A percentile compares a stretch with the other conserved stretches of the same genome.
Conservation (phyloP, 2,113 vertebrate species). For the Formicarius rufipectus region DNA sequence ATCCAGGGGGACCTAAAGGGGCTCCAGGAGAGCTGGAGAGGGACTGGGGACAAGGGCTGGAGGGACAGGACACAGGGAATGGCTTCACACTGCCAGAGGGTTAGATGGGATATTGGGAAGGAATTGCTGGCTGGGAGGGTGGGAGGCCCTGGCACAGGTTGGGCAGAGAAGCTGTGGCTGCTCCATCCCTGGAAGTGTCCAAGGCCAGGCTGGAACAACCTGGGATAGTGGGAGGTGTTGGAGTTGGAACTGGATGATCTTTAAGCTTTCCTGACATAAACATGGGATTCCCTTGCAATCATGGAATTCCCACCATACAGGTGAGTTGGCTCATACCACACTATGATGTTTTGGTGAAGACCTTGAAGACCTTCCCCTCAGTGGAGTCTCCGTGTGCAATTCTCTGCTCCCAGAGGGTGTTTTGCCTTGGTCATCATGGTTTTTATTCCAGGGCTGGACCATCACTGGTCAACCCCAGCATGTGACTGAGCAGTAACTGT, state of each 20-base stretch:
- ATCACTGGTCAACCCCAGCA: not conserved
- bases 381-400: not conserved
- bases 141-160: not conserved
- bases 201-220: not conserved
- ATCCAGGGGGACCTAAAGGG: not conserved
- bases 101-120: not conserved
- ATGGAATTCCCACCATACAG: not conserved
- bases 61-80: not conserved
- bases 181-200: not conserved
- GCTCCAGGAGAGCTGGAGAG: not conserved
- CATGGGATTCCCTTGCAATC: not conserved
- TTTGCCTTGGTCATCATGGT: not conserved
- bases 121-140: not conserved
- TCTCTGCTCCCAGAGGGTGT: not conserved
- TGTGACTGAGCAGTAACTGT: not conserved
- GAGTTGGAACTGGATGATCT: not conserved
- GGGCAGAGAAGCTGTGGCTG: not conserved
- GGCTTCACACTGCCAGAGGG: not conserved
- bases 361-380: not conserved
- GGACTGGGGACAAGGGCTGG: rapidly evolving
- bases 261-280: not conserved
- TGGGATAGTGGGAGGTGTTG: not conserved
- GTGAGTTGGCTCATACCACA: not conserved
- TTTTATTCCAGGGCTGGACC: not conserved
- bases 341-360: not conserved